phyloP scores from a whole-genome alignment of 2,888 invertebrate genomes.

The Homarus gammarus region DNA sequence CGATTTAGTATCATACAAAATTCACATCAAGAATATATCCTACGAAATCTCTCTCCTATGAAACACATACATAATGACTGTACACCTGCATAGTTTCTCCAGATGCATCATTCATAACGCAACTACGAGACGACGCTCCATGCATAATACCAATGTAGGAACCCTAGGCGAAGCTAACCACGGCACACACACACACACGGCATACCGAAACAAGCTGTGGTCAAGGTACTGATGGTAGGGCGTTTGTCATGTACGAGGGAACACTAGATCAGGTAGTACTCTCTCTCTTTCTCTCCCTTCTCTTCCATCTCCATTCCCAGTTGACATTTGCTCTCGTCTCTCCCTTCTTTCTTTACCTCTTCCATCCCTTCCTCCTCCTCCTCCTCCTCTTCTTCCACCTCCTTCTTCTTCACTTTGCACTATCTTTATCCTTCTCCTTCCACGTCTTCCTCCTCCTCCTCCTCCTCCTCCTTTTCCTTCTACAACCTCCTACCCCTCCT shows the following conservation, averaged over 20 bases:
- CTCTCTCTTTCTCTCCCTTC: constrained; percentile 13
- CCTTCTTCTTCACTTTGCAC: constrained; percentile 1
- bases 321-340: constrained; percentile 10
- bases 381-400: not conserved
- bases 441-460: not conserved
- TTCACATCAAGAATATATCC: no score
- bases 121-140: no score
- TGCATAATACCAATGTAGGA: no score
- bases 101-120: no score
- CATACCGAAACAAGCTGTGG: not conserved
- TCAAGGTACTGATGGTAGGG: not conserved
- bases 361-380: no score
- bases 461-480: no score
- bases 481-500: not conserved
- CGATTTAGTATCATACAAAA: no score
- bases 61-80: no score
- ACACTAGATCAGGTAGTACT: not conserved
- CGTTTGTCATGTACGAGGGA: not conserved
- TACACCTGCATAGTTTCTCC: no score
- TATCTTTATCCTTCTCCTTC: not conserved
- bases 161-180: not conserved
- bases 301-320: not conserved
- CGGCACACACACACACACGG: not conserved
- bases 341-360: not conserved
- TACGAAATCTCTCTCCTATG: no score